A percentile compares a stretch with the other conserved stretches of the same genome.
These are phyloP conservation scores for Drosophila simulans DNA, from an alignment of 1,140 invertebrate genomes.

Conservation along the genomic window DNA sequence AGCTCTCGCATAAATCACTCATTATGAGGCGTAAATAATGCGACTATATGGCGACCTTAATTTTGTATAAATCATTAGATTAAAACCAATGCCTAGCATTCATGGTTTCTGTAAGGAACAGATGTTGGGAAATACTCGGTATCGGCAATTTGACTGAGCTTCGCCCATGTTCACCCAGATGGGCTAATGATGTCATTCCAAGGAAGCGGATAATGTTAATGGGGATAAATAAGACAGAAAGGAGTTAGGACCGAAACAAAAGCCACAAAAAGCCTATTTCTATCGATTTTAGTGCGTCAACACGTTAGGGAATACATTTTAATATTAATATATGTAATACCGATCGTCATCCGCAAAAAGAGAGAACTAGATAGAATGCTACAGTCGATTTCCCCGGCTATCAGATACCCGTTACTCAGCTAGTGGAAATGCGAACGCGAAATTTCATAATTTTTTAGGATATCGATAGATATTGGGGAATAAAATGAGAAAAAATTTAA, in stretches of 20 bases:
- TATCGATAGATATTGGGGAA: no score
- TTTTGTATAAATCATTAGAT: slow-evolving; percentile 56
- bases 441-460: no score
- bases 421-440: no score
- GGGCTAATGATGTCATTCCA: slow-evolving; percentile 25
- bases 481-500: no score
- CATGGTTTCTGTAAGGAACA: slow-evolving; percentile 32
- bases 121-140: slow-evolving; percentile 27
- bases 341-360: no score
- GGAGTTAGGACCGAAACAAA: background rate
- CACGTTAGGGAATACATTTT: no score
- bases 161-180: slow-evolving; percentile 6
- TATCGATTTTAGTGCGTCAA: background rate
- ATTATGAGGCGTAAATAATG: slow-evolving; percentile 55
- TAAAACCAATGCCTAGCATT: slow-evolving; percentile 34
- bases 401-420: no score
- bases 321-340: no score
- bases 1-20: slow-evolving; percentile 50
- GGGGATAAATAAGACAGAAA: slow-evolving; percentile 11
- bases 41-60: slow-evolving; percentile 50
- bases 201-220: slow-evolving; percentile 10
- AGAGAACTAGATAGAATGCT: no score
- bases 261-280: background rate
- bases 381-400: no score
- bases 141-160: slow-evolving; percentile 27